A percentile compares a stretch with the other conserved stretches of the same genome.
Conservation (phyloP, 1,140 invertebrate genomes). For the Musca domestica region DNA sequence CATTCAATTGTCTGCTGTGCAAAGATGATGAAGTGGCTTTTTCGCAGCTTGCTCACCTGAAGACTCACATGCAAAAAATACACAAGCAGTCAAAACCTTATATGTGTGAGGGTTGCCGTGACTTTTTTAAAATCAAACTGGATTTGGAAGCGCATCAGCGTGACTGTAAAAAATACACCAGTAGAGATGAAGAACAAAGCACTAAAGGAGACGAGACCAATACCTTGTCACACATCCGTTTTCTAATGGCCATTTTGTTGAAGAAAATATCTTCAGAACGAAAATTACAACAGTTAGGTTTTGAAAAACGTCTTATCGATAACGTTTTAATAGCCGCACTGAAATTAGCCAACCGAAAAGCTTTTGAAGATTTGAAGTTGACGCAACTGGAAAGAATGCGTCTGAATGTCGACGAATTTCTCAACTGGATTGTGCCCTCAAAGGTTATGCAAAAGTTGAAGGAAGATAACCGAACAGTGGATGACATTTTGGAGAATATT, state of each 20-base stretch:
- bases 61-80: constrained; percentile 78
- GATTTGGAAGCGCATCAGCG: constrained; percentile 59
- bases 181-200: constrained; percentile 3
- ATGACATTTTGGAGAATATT: constrained; percentile 69
- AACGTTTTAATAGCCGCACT: constrained; percentile 77
- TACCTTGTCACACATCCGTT: constrained; percentile 68
- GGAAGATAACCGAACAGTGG: constrained; percentile 69
- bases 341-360: constrained; percentile 67
- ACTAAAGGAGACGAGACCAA: constrained; percentile 28
- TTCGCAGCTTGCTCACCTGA: constrained; percentile 75
- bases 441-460: constrained; percentile 74
- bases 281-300: constrained; percentile 71
- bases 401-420: constrained; percentile 71
- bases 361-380: constrained; percentile 59
- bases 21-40: constrained; percentile 63
- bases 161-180: constrained; percentile 41
- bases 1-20: constrained; percentile 74
- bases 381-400: constrained; percentile 64
- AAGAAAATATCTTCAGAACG: constrained; percentile 79
- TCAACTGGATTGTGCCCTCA: constrained; percentile 78
- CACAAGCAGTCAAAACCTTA: constrained; percentile 74
- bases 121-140: constrained; percentile 75
- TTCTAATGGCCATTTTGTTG: constrained; percentile 73
- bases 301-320: constrained; percentile 78
- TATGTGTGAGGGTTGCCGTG: constrained; percentile 66